Base-by-base conservation (phyloP, 2,888 invertebrate species). In the Diplazon laetatorius region DNA sequence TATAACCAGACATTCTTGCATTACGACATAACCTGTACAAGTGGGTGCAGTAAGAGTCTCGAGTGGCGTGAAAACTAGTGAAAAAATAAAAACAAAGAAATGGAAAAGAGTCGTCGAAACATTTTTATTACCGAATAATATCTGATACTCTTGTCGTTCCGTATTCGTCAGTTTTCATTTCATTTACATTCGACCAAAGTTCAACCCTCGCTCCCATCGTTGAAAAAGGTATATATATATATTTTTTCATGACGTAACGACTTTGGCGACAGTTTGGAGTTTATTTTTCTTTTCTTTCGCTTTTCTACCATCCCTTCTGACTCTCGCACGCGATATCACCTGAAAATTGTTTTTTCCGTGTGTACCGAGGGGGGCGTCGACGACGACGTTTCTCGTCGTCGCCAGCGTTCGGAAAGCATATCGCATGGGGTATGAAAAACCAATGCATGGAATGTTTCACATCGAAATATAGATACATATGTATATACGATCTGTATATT, bases 291-390 rank as follows among this genome's bases (percentile, higher is more conserved):
- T 22, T 35, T 30, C 44, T 52, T 50, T 14, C 12, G 50, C n/a
- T 70, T 16, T 20, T 18, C 12, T n/a, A 18, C 25, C 55, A 14
- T 22, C 16, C 48, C 37, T 37, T 20, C 14, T 18, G 39, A 55
- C 22, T 59, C 62, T 35, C 37, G 37, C 9, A 20, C 6, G 71
- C 46, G 60, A 66, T 77, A 72, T 72, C 68, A 62, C 72, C 55
- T 62, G 77, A 72, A 72, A 72, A 72, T 77, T 77, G 72, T 77
- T 77, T 77, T 62, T 48, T 30, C n/a, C n/a, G n/a, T 66, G 42
- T 42, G 62, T 25, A 42, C 62, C 50, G 35, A n/a, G 65, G 39
- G 57, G 12, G 42, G 16, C 55, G 55, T 55, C 20, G 55, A 8
- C 55, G 55, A 22, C 25, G 25, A 12, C n/a, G 25, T n/a, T n/a